Evolutionary conservation across 2,113 vertebrate genomes (phyloP).

Genomic region (Eretmodus cyanostictus): DNA sequence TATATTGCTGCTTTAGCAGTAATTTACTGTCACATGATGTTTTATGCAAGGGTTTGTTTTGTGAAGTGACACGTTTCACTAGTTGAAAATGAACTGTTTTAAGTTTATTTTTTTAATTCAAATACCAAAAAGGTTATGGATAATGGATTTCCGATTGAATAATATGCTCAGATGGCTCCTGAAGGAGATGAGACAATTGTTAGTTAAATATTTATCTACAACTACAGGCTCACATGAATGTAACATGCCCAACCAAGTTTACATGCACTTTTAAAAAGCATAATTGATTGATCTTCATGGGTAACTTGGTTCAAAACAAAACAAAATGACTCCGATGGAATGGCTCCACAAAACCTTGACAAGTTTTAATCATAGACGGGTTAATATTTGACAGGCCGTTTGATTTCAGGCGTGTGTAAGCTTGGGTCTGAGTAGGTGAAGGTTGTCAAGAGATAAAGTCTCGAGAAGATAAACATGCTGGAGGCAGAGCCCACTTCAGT

Average conservation of each 20-base stretch:
- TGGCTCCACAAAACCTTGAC: background rate
- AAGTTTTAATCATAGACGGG: background rate
- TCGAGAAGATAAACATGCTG: conserved; percentile 15
- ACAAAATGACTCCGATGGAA: background rate
- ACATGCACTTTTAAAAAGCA: background rate
- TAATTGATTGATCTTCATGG: background rate
- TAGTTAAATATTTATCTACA: background rate
- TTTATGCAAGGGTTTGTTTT: background rate
- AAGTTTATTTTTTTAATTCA: background rate
- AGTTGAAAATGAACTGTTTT: background rate
- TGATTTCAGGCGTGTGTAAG: conserved; percentile 32
- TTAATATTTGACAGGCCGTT: conserved; percentile 59
- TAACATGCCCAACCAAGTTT: background rate
- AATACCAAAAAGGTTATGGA: background rate
- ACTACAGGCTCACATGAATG: background rate
- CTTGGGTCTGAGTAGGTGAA: conserved; percentile 46
- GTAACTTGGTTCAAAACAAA: background rate
- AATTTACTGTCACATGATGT: background rate
- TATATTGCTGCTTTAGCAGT: background rate
- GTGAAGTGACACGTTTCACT: background rate
- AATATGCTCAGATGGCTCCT: background rate
- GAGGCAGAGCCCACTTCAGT: background rate
- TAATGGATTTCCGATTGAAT: background rate
- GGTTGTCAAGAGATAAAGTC: conserved; percentile 52
- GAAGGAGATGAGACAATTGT: background rate